These are phyloP conservation scores for Drosophila mettleri DNA, from an alignment of 2,888 invertebrate species.

Conservation along the genomic window DNA sequence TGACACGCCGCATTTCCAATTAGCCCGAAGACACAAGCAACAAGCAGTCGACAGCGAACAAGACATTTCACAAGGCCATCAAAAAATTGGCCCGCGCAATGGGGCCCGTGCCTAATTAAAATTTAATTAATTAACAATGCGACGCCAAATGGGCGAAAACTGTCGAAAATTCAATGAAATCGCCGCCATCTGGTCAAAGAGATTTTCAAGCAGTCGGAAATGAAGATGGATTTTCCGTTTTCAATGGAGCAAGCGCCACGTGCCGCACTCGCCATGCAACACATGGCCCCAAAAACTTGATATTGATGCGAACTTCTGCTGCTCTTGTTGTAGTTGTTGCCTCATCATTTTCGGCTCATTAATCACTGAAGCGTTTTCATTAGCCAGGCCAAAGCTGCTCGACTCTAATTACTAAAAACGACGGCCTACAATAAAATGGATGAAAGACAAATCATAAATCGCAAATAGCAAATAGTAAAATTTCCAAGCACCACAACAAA, in stretches of 20 bases:
- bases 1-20: constrained; percentile 62
- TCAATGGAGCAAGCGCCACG: constrained; percentile 29
- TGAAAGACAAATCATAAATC: constrained; percentile 34
- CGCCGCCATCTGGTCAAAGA: constrained; percentile 49
- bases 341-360: constrained; percentile 77
- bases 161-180: constrained; percentile 39
- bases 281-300: constrained; percentile 52
- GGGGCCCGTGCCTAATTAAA: constrained; percentile 63
- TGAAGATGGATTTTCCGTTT: constrained; percentile 41
- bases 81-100: constrained; percentile 12
- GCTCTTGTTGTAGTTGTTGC: constrained; percentile 61
- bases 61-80: constrained; percentile 58
- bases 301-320: constrained; percentile 46
- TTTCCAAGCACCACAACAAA: constrained; percentile 55
- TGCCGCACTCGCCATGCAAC: constrained; percentile 53
- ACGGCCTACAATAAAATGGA: constrained; percentile 14
- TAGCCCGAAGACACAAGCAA: constrained; percentile 50
- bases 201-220: constrained; percentile 25
- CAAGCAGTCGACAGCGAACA: constrained; percentile 48
- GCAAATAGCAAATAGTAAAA: constrained; percentile 37
- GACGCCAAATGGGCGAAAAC: constrained; percentile 32
- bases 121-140: constrained; percentile 76
- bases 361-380: constrained; percentile 71
- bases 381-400: constrained; percentile 44
- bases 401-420: constrained; percentile 40